Evolutionary conservation across 2,888 invertebrate species (phyloP), one percentile per base, ranked within the genome.

Genomic region (Gasteruption jaculator): DNA sequence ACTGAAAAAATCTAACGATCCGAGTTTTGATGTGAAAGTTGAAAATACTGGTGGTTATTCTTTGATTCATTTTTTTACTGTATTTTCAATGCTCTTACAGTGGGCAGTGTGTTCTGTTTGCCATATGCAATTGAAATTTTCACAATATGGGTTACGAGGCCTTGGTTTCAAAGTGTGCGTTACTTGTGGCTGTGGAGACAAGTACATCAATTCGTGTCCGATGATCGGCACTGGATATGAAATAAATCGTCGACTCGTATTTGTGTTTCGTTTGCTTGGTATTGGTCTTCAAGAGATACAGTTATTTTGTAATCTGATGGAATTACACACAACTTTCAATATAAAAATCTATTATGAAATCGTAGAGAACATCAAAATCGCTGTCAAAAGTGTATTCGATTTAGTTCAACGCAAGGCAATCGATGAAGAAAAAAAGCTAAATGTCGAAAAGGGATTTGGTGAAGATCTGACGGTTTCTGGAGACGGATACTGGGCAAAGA

Each of bases 161-260:
- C 35, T 52, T 14, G 49, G 50, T 47, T 50, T 50, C 24, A 50
- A 46, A 46, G 12, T 50, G 16, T 39, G 36, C 35, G 31, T 52
- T 10, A 41, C 34, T 12, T 52, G 50, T 49, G 26, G 38, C 5
- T 52, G 52, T 26, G 50, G 39, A 16, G 42, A 46, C 33, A 49
- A 33, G 33, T 45, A 41, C 27, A 49, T 53, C 33, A 31, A 50
- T 18, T 50, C 48, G 18, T 41, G 51, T 25, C 48, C 41, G 4
- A 22, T 43, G 20, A 50, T 52, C 24, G 14, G 15, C 10, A 45
- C 35, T 36, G 50, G 37, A 14, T 54, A 49, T 27, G 53, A 54
- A 49, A 40, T 54, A 11, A 50, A 52, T 45, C 45, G 52, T 40
- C 48, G 51, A 32, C 19, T 50, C 25, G 41, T 48, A 18, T 50